Base-by-base conservation (phyloP, 2,888 invertebrate species). In the Thysanoteuthis rhombus region DNA sequence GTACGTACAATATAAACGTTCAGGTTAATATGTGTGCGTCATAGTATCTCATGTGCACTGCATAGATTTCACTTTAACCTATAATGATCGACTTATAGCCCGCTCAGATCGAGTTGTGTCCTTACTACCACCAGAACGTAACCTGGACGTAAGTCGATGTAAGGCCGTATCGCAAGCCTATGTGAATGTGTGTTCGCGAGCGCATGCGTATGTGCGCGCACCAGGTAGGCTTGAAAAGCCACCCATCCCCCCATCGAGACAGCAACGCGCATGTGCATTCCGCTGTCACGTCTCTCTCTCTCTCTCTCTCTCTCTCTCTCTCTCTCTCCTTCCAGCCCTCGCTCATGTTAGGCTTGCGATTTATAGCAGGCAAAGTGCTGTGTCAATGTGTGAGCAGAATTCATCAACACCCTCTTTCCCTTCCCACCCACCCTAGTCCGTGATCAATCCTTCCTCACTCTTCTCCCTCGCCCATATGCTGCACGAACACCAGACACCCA, bases 351-450 rank as follows among this genome's bases (percentile, higher is more conserved):
- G 36, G n/a, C n/a, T 16, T n/a, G 75, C 75, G 75, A 75, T 75
- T 75, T 75, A 75, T 75, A 75, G 75, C 75, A 36, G n/a, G 75
- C 36, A 25, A 75, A 75, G 75, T 75, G n/a, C 75, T 16, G n/a
- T 19, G 75, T 75, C 75, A 36, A n/a, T n/a, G 75, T 75, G n/a
- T 75, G 75, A 75, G n/a, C 4, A 75, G 75, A 75, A 75, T 75
- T 75, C 4, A 75, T 75, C n/a, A 95, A 95, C 40, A 94, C 95
- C n/a, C n/a, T 6, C 36, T 36, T 75, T 75, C 75, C 16, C n/a
- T 52, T 47, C 25, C n/a, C 75, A 5, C 32, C 10, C 25, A 25
- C 32, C n/a, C 1, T 10, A 3, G n/a, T 12, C 75, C 1, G n/a
- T 0, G n/a, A 16, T 16, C 36, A n/a, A 75, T 4, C 75, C 75